Conservation (phyloP, 2,888 invertebrate genomes). For the Ceriagrion tenellum region DNA sequence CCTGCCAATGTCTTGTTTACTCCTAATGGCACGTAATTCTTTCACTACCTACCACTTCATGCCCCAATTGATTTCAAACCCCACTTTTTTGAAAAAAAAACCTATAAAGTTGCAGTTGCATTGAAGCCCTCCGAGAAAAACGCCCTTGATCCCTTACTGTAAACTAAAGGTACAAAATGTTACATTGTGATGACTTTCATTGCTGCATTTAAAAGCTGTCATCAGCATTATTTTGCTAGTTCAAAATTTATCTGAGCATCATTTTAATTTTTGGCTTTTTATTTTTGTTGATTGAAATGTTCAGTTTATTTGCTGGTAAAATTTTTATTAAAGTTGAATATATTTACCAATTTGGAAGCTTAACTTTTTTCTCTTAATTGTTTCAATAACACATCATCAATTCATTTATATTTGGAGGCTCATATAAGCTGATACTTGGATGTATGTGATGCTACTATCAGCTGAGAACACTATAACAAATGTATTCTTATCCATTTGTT, state of each 20-base stretch:
- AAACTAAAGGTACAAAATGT: background rate
- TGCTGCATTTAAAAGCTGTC: background rate
- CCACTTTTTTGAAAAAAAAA: background rate
- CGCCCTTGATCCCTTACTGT: background rate
- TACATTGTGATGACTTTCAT: background rate
- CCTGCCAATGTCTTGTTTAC: constrained; percentile 47
- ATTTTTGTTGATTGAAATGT: background rate
- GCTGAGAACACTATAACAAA: too few relatives aligned
- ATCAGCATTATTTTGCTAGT: background rate
- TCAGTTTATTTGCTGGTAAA: background rate
- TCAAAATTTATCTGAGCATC: background rate
- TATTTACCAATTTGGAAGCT: background rate
- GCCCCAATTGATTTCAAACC: background rate
- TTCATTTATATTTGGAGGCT: background rate
- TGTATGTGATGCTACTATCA: too few relatives aligned
- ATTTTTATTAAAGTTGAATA: background rate
- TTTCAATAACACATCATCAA: background rate
- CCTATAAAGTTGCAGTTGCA: background rate
- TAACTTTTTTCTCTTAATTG: background rate
- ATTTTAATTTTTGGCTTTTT: background rate
- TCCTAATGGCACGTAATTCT: constrained; percentile 47
- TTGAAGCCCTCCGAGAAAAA: background rate
- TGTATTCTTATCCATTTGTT: too few relatives aligned
- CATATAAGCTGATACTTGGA: background rate
- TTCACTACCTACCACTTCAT: constrained; percentile 28